Evolutionary conservation across 2,888 invertebrate genomes (phyloP).

Genomic region (Odontocolon sp.): DNA sequence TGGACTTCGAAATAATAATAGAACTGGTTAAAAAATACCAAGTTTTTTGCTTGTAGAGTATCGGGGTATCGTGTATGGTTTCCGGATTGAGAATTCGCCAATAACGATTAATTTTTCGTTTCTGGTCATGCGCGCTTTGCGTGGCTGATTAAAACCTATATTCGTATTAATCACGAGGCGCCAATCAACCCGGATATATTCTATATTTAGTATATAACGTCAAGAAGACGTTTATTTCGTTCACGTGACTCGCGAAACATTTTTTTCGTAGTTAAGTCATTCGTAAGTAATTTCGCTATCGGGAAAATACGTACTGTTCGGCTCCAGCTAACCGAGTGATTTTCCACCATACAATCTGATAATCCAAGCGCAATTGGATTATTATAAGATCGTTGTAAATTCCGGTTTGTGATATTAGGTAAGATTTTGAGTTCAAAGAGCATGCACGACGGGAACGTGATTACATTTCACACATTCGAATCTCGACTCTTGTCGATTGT

Average conservation of each 20-base stretch:
- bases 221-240: neutral
- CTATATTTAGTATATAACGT: conserved; percentile 29
- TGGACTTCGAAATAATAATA: conserved; percentile 57
- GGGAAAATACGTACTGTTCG: too few relatives aligned
- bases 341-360: conserved; percentile 5
- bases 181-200: conserved; percentile 29
- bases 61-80: neutral
- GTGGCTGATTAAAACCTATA: conserved; percentile 44
- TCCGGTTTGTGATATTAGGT: neutral
- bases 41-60: neutral
- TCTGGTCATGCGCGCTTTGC: conserved; percentile 7
- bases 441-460: too few relatives aligned
- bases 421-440: too few relatives aligned
- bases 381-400: neutral
- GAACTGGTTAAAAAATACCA: neutral
- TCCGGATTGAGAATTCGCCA: neutral
- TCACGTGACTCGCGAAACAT: neutral
- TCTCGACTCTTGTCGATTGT: too few relatives aligned
- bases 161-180: conserved; percentile 24
- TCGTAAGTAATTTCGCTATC: too few relatives aligned
- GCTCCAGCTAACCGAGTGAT: neutral
- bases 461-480: too few relatives aligned
- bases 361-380: conserved; percentile 1
- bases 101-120: neutral
- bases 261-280: neutral